phyloP scores from a whole-genome alignment of 2,113 vertebrate genomes.

The Anolis sagrei region DNA sequence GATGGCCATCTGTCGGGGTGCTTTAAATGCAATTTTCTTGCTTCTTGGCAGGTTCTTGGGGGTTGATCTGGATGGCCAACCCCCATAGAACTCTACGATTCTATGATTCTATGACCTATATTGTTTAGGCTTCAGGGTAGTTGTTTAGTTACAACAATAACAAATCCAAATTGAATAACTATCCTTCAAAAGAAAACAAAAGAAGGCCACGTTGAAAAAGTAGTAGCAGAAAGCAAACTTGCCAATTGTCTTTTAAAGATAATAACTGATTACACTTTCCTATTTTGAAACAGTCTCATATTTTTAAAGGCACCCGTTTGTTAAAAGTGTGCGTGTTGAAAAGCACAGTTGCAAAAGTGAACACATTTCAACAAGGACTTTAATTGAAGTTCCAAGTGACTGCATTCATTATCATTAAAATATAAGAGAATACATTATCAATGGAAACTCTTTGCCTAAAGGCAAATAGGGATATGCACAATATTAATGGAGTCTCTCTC shows the following conservation, averaged over 20 bases:
- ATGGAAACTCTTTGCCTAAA: slow-evolving; percentile 2
- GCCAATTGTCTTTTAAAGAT: neutral
- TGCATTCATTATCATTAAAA: slow-evolving; percentile 27
- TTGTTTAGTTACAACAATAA: neutral
- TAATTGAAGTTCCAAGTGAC: slow-evolving; percentile 21
- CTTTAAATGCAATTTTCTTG: too few relatives aligned
- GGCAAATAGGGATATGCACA: slow-evolving; percentile 1
- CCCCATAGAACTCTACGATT: too few relatives aligned
- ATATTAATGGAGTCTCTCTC: slow-evolving; percentile 7
- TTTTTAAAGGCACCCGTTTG: neutral
- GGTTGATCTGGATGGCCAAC: too few relatives aligned
- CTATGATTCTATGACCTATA: too few relatives aligned
- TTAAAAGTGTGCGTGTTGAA: neutral
- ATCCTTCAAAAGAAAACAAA: neutral
- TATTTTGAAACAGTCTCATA: neutral
- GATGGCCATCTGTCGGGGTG: too few relatives aligned
- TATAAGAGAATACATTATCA: slow-evolving; percentile 11
- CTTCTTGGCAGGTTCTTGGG: too few relatives aligned
- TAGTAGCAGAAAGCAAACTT: neutral
- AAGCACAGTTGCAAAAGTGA: neutral
- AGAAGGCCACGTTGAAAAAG: neutral
- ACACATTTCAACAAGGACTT: slow-evolving; percentile 14
- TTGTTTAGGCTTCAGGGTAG: neutral
- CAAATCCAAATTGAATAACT: neutral
- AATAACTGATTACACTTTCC: neutral